Base-by-base conservation (phyloP, 92 coral and sea anemone genomes). In the Epizoanthus ramosus region DNA sequence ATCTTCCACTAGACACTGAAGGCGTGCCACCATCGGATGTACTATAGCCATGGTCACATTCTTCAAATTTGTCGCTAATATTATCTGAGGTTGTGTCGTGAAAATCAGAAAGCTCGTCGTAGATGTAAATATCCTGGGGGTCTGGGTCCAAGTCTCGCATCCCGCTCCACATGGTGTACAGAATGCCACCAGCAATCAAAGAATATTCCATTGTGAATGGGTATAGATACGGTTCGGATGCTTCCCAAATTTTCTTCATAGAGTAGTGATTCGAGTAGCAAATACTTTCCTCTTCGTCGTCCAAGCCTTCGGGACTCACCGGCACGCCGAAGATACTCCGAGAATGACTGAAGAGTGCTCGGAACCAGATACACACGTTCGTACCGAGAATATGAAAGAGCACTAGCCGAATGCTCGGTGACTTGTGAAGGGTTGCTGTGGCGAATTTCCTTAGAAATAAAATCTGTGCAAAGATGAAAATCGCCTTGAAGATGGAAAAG, bases 141-240 rank as follows among this genome's bases (percentile, higher is more conserved):
- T 94, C 98, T 63, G 99, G 99, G 85, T 96, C 99, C 54, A 96
- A 90, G 71, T 96, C 99, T 57, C 95, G 81, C 92, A 96, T 92
- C 53, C 91, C 97, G 79, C 97, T 96, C 99, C 99, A 96, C 93
- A 96, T 92, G 83, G 92, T 91, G 81, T 96, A 96, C 43, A 94
- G 80, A 50, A 92, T 95, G 59, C 99, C 99, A 53, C 98, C 94
- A 64, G 99, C 98, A 23, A 92, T 94, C 37, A 96, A 35, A 70
- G 99, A 88, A 86, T 94, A 96, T 41, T 96, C 99, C 90, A 96
- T 91, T 3, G 98, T 92, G 75, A 96, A 96, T 16, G 99, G 99
- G 65, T 94, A 96, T 60, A 94, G 87, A 85, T 94, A 96, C 6
- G 99, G 99, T 73, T 92, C 93, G 18, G 98, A 89, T 41, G 89